Base-by-base conservation (phyloP, 1,140 invertebrate species). In the Bombus impatiens region DNA sequence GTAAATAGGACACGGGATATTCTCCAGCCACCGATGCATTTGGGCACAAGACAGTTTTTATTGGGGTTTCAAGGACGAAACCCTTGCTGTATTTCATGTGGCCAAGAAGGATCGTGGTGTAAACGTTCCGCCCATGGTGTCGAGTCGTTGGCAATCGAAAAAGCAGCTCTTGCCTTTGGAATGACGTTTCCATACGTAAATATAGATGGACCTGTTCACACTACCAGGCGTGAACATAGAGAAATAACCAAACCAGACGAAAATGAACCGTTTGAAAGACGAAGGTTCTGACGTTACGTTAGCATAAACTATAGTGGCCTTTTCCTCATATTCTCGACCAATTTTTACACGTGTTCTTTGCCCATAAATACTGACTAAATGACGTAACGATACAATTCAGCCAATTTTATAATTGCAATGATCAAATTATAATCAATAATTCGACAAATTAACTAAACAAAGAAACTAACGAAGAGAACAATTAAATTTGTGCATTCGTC, bases 91-190 rank as follows among this genome's bases (percentile, higher is more conserved):
- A 62, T 72, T 74, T 81, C 32, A 67, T 3, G 12, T 67, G 47
- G 22, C 5, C 28, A 59, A 15, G 47, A 82, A 72, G 68, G 78
- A 67, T 76, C 67, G 9, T n/a, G 13, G 62, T 65, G 28, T 81
- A 84, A 90, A 90, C 75, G 79, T 81, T 2, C 88, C 83, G 65
- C 72, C 83, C 84, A 86, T 79, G 78, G 77, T 80, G 71, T 67
- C 70, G 72, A 40, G n/a, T 67, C 37, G 10, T 59, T 15, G 62
- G 25, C 47, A n/a, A 4, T 25, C 79, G 9, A 68, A 86, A 75
- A 76, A 76, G n/a, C 40, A 32, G 35, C 8, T 53, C 44, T 62
- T 42, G 22, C 67, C 42, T 74, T 80, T 25, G 35, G n/a, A 40
- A 80, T 10, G 53, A 67, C 44, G 42, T 40, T 68, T 67, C 59